Base-by-base conservation (phyloP, 2,888 invertebrate genomes). In the Caenorhabditis doughertyi region DNA sequence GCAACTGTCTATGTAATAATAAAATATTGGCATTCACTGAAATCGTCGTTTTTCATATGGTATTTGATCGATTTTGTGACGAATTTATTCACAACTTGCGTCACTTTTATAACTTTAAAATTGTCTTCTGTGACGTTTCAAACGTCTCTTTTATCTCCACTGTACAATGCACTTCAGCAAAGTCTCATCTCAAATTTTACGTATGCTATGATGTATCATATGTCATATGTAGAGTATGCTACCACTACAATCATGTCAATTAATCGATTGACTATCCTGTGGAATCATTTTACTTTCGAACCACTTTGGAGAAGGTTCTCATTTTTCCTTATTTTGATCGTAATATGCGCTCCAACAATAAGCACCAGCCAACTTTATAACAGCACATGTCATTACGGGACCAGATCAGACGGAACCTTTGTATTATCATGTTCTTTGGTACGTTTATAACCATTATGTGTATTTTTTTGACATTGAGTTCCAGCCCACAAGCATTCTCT, bases 121-220 rank as follows among this genome's bases (percentile, higher is more conserved):
- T 9, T 67, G 2, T 64, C 74, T 7, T 44, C 44, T 3, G 56
- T 47, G 25, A 74, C 74, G 27, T 74, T 65, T 49, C 58, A 47
- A 21, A 23, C 32, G 0, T 74, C 65, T 16, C 39, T 49, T 0
- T 27, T 74, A 13, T 55, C 56, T 8, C 49, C 49, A 0, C 5
- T 65, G 11, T 74, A 67, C 58, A 18, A 18, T 3, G 11, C 16
- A 0, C 47, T 74, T 0, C 18, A 65, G 16, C 39, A 16, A 11
- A 56, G 27, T 9, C 1, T 74, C 9, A n/a, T 58, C 29, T 65
- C 67, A 0, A 56, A 74, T 16, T 56, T 74, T 11, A 0, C 67
- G 47, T 74, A 74, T 32, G 42, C 65, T 18, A 56, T 74, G 74
- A 74, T 74, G 74, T 74, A 74, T 42, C 65, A 74, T 47, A 67